Evolutionary conservation across 2,888 invertebrate species (phyloP), one percentile per base, ranked within the genome.

Genomic region (Tanaodytes sp.): DNA sequence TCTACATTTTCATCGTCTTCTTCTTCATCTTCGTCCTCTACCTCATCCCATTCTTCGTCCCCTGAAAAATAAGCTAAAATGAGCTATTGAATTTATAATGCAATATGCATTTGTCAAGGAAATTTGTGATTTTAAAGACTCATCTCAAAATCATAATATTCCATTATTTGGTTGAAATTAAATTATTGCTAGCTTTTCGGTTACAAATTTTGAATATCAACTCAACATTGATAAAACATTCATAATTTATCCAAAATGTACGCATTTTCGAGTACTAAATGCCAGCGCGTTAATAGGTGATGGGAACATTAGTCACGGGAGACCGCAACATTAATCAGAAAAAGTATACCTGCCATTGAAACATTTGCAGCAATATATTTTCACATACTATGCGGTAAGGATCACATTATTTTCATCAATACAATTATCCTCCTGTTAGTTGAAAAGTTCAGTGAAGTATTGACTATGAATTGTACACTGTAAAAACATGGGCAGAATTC

Each of bases 11-110:
- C 82, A 57, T 80, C 81, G 78, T 82, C 82, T 73, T 82, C 82
- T 73, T 82, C 81, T 74, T 82, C 82, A 70, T 81, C 82, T 78
- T 75, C 49, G 70, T 65, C 70, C 55, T 64, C 69, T 3, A 67
- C 77, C 49, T 81, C 82, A 55, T 81, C 81, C 82, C 82, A 82
- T 76, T 82, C 82, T 76, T 82, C 82, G 77, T 80, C 82, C 75
- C 82, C 82, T 82, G 73, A 18, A 73, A 76, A 70, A 74, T 72
- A 40, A 12, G 37, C 48, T 20, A 66, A 59, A 59, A 66, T 65
- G 45, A 65, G 59, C 43, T 51, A 58, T 65, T 65, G 65, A 65
- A 65, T 65, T 46, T 54, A 65, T 59, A 65, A 65, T 65, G 58
- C 33, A 58, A 65, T 65, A 65, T 65, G 45, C 58, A 65, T 65